Conservation (phyloP, 2,888 invertebrate species). For the Quadroppia sp. region DNA sequence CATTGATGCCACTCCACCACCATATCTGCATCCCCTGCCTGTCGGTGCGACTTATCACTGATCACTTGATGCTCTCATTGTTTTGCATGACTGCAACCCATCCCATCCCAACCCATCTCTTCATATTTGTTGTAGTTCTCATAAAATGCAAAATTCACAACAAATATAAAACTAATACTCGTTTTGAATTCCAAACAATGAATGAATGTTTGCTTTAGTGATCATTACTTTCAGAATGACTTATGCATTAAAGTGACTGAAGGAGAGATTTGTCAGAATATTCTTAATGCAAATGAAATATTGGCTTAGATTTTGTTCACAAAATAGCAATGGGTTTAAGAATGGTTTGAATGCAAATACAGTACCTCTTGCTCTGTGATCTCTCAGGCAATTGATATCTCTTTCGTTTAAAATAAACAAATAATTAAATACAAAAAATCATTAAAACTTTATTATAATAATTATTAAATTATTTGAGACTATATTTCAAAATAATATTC, state of each 20-base stretch:
- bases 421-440: not conserved
- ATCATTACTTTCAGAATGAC: not conserved
- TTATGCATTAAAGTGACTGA: not conserved
- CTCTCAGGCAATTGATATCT: no score
- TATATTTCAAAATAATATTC: slow-evolving; percentile 5
- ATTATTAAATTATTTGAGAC: not conserved
- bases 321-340: no score
- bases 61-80: slow-evolving; percentile 24
- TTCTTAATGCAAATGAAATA: not conserved
- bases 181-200: not conserved
- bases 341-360: no score
- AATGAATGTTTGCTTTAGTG: not conserved
- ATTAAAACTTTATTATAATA: no score
- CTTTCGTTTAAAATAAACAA: no score
- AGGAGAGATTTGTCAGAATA: slow-evolving; percentile 14
- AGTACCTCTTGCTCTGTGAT: no score
- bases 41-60: not conserved
- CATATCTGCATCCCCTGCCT: not conserved
- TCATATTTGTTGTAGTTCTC: not conserved
- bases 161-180: not conserved
- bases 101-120: slow-evolving; percentile 13
- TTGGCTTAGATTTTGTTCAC: not conserved
- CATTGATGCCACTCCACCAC: not conserved
- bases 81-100: slow-evolving; percentile 19
- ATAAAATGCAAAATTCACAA: slow-evolving; percentile 20